These are phyloP conservation scores for Phytoseiulus persimilis DNA, from an alignment of 2,888 invertebrate genomes.

Conservation along the genomic window DNA sequence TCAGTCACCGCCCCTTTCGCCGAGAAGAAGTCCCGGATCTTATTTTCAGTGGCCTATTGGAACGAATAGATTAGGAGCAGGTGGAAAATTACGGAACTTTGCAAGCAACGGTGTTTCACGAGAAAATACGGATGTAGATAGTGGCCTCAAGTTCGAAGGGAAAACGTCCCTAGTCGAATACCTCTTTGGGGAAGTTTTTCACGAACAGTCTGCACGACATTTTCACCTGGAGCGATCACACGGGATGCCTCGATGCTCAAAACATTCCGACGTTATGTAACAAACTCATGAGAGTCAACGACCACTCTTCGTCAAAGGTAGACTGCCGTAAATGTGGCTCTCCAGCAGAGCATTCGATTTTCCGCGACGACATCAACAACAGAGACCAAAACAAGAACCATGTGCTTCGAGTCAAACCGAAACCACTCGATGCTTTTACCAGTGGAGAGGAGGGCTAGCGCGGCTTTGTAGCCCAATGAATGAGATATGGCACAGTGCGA, in stretches of 20 bases:
- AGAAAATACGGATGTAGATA: not conserved
- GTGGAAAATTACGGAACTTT: conserved; percentile 13
- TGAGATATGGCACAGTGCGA: too few relatives aligned
- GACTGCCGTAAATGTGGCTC: too few relatives aligned
- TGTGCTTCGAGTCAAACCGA: not conserved
- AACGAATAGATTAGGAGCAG: conserved; percentile 46
- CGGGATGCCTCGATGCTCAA: not conserved
- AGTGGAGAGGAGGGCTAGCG: not conserved
- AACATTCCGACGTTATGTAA: too few relatives aligned
- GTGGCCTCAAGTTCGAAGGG: not conserved
- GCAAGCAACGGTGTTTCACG: not conserved
- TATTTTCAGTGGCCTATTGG: conserved; percentile 66
- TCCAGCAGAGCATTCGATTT: not conserved
- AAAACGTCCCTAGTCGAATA: conserved; percentile 52
- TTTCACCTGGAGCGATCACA: not conserved
- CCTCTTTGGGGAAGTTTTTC: conserved; percentile 79
- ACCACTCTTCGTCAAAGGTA: too few relatives aligned
- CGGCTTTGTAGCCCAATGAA: not conserved
- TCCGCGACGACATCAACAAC: not conserved
- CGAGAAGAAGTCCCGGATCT: conserved; percentile 66
- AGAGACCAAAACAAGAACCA: not conserved
- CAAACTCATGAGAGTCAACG: too few relatives aligned
- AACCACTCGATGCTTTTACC: not conserved
- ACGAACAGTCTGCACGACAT: conserved; percentile 70
- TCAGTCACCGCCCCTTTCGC: conserved; percentile 79